Percentiles rank a stretch among this genome's conserved stretches.
phyloP scores from a whole-genome alignment of 2,888 invertebrate species.

The Thelaira solivaga region DNA sequence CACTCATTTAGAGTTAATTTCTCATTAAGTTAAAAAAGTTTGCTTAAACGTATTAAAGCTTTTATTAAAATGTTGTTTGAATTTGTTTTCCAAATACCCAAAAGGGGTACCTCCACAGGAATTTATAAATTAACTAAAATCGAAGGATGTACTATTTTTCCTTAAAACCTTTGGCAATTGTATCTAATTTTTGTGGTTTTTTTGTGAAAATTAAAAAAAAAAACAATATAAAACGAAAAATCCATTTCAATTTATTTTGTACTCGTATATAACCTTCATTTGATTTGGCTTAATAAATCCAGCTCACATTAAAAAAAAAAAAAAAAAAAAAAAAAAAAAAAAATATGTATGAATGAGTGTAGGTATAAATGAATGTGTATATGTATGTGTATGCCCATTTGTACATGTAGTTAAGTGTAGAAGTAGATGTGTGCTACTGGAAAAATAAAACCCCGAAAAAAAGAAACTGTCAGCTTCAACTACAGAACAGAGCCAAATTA shows the following conservation, averaged over 20 bases:
- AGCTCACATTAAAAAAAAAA: conserved; percentile 25
- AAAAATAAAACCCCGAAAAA: conserved; percentile 43
- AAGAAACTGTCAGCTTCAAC: conserved; percentile 42
- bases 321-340: conserved; percentile 9
- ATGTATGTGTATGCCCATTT: neutral
- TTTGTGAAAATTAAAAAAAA: conserved; percentile 1
- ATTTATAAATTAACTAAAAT: too few species aligned
- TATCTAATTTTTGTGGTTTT: conserved; percentile 39
- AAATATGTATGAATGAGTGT: conserved; percentile 6
- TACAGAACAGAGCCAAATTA: conserved; percentile 20
- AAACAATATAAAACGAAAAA: conserved; percentile 28
- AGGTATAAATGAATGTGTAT: neutral
- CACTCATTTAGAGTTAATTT: too few species aligned
- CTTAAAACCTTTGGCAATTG: neutral
- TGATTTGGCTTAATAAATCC: conserved; percentile 61
- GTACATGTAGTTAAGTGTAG: neutral
- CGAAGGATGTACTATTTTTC: too few species aligned
- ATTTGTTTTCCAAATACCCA: too few species aligned
- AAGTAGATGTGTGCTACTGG: conserved; percentile 44
- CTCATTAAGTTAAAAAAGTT: too few species aligned
- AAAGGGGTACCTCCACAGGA: too few species aligned
- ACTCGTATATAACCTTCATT: conserved; percentile 53
- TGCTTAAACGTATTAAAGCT: too few species aligned
- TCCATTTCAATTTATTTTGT: conserved; percentile 53
- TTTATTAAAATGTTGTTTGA: too few species aligned